These are phyloP conservation scores for Anniella stebbinsi DNA, from an alignment of 2,797 vertebrate genomes.

Conservation along the genomic window DNA sequence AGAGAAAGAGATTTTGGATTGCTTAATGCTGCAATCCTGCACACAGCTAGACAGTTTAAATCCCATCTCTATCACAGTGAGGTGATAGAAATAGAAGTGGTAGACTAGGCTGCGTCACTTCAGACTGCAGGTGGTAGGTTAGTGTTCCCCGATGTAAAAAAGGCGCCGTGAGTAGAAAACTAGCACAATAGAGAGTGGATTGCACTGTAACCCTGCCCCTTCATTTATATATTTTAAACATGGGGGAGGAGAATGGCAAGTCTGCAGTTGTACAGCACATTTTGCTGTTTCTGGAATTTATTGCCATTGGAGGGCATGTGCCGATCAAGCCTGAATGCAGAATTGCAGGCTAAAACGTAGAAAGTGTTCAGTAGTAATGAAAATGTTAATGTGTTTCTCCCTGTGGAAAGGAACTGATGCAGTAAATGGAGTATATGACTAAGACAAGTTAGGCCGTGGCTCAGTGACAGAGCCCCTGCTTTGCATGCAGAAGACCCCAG, in stretches of 20 bases:
- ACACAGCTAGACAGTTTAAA: background rate
- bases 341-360: background rate
- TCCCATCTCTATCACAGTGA: background rate
- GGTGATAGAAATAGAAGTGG: background rate
- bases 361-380: background rate
- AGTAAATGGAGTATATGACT: background rate
- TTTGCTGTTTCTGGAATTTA: background rate
- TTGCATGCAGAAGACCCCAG: background rate
- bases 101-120: background rate
- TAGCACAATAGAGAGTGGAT: background rate
- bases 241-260: background rate
- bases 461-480: background rate
- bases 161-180: background rate
- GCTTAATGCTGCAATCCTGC: background rate
- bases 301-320: background rate
- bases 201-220: background rate
- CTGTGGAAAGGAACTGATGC: background rate
- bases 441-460: background rate
- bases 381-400: background rate
- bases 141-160: background rate
- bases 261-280: background rate
- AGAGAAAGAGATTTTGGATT: background rate
- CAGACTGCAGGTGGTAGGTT: background rate
- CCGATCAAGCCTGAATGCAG: background rate
- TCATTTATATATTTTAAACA: background rate